Conservation (phyloP, 1,140 invertebrate genomes). For the Triops longicaudatus region DNA sequence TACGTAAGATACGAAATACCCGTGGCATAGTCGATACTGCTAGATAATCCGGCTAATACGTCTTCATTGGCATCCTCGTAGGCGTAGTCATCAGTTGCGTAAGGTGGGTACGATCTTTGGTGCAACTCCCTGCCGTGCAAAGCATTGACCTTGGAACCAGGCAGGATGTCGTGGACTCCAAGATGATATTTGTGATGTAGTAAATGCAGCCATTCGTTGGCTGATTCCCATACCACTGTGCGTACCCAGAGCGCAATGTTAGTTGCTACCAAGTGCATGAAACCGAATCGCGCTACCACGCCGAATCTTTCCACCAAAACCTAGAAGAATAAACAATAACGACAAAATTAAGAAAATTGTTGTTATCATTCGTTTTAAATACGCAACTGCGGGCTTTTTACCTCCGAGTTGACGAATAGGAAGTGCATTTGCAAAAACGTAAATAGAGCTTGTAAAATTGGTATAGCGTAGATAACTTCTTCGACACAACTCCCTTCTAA, state of each 20-base stretch:
- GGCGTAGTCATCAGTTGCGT: constrained; percentile 29
- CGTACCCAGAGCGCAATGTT: constrained; percentile 52
- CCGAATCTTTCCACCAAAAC: constrained; percentile 50
- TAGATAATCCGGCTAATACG: neutral
- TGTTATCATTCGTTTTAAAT: no score
- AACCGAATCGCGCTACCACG: constrained; percentile 47
- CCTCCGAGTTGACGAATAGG: constrained; percentile 60
- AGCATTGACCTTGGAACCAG: neutral
- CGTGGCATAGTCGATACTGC: constrained; percentile 23
- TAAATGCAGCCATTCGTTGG: constrained; percentile 47
- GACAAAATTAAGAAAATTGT: neutral
- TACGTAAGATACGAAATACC: neutral
- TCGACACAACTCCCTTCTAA: constrained; percentile 48
- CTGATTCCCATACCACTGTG: constrained; percentile 52
- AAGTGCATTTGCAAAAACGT: constrained; percentile 63
- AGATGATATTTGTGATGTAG: constrained; percentile 38
- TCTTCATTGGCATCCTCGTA: constrained; percentile 18
- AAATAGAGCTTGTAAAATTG: constrained; percentile 56
- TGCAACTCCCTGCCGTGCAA: constrained; percentile 33
- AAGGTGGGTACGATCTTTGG: constrained; percentile 42
- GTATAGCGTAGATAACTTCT: constrained; percentile 52
- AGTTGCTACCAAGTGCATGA: constrained; percentile 53
- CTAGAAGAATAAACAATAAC: constrained; percentile 34
- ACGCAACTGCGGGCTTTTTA: constrained; percentile 34
- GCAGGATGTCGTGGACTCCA: constrained; percentile 34